Percentiles rank a stretch among this genome's conserved stretches.
These are phyloP conservation scores for Tetheella fluctuosa DNA, from an alignment of 2,888 invertebrate genomes.

Conservation along the genomic window DNA sequence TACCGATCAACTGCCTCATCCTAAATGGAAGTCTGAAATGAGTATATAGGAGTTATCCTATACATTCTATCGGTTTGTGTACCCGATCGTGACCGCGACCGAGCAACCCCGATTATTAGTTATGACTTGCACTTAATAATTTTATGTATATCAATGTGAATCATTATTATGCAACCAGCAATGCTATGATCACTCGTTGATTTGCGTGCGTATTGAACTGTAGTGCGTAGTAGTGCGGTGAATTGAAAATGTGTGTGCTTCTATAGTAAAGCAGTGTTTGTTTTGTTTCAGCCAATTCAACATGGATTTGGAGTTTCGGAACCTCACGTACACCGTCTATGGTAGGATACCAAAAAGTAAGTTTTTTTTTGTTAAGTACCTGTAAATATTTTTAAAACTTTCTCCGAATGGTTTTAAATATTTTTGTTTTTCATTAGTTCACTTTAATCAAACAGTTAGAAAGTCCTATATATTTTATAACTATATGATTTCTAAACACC, in stretches of 20 bases:
- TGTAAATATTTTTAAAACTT: background rate
- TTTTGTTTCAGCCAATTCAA: slow-evolving; percentile 67
- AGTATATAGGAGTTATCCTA: too few species aligned
- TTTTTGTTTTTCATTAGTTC: too few species aligned
- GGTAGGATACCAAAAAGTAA: slow-evolving; percentile 67
- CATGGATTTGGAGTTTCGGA: slow-evolving; percentile 82
- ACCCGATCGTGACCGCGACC: too few species aligned
- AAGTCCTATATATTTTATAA: too few species aligned
- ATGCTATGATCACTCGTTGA: slow-evolving; percentile 2
- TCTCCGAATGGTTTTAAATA: too few species aligned
- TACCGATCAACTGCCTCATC: too few species aligned
- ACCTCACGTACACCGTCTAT: slow-evolving; percentile 72
- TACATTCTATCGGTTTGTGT: too few species aligned
- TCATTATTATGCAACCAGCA: background rate
- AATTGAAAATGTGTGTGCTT: background rate
- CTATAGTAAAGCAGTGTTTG: background rate
- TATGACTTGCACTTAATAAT: background rate
- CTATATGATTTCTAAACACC: too few species aligned
- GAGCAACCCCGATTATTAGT: too few species aligned
- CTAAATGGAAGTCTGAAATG: too few species aligned
- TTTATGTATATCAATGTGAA: background rate
- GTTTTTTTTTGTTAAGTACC: slow-evolving; percentile 17
- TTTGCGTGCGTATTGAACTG: slow-evolving; percentile 4
- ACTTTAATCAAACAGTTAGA: too few species aligned
- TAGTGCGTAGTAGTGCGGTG: background rate